Percentiles rank a stretch among this genome's conserved stretches.
Evolutionary conservation across 2,888 invertebrate species (phyloP).

Genomic region (Nymphalis polychloros): DNA sequence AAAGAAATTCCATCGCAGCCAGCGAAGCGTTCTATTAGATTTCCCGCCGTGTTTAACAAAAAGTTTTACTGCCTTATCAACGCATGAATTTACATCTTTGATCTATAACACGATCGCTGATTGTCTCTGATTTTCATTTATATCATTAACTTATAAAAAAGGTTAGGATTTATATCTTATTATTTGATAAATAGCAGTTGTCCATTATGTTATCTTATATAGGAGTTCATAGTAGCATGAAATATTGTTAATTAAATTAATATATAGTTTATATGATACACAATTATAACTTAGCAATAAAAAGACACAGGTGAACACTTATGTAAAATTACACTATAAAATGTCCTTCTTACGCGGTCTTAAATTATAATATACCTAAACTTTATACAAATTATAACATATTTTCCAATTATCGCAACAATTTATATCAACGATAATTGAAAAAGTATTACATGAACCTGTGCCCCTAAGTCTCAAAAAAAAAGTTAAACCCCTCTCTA

Average conservation of each 20-base stretch:
- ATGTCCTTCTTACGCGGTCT: too few relatives aligned
- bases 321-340: too few relatives aligned
- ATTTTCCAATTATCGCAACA: slow-evolving; percentile 18
- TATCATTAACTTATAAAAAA: slow-evolving; percentile 16
- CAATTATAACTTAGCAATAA: too few relatives aligned
- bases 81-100: slow-evolving; percentile 65
- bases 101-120: slow-evolving; percentile 56
- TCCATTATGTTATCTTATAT: neutral
- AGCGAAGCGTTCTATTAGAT: slow-evolving; percentile 64
- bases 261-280: too few relatives aligned
- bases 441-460: slow-evolving; percentile 37
- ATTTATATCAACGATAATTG: slow-evolving; percentile 25
- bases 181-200: neutral
- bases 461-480: slow-evolving; percentile 41
- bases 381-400: neutral
- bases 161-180: slow-evolving; percentile 5
- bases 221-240: too few relatives aligned
- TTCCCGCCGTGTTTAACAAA: slow-evolving; percentile 60
- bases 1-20: slow-evolving; percentile 49
- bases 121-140: slow-evolving; percentile 30
- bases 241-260: too few relatives aligned
- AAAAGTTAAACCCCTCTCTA: slow-evolving; percentile 56
- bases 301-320: too few relatives aligned
- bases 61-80: slow-evolving; percentile 66
- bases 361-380: neutral